These are phyloP conservation scores for Sebastes minor DNA, from an alignment of 2,797 vertebrate genomes.

Conservation along the genomic window DNA sequence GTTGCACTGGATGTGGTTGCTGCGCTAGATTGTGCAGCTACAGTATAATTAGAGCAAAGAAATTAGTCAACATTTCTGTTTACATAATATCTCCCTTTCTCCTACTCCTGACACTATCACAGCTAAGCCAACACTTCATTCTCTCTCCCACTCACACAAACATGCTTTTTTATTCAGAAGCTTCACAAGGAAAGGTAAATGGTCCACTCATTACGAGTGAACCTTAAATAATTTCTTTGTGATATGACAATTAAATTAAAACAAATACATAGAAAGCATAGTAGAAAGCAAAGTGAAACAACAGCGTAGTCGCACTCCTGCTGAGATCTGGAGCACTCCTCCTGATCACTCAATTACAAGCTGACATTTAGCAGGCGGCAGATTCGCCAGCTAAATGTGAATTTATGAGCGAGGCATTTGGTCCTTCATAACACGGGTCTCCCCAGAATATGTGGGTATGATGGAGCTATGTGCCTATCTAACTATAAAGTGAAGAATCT, in stretches of 20 bases:
- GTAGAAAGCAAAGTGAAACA: background rate
- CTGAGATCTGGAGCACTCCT: conserved; percentile 6
- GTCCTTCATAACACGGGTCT: background rate
- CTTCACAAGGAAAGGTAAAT: background rate
- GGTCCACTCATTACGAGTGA: background rate
- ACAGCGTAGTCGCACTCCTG: background rate
- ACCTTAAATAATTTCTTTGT: background rate
- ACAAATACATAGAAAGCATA: background rate
- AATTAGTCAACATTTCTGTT: conserved; percentile 25
- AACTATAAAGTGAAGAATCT: background rate
- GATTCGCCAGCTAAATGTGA: background rate
- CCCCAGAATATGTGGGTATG: background rate
- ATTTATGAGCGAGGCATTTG: background rate
- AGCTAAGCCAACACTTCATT: background rate
- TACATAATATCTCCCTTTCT: background rate
- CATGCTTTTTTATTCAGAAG: background rate
- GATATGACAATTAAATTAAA: background rate
- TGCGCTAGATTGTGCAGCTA: background rate
- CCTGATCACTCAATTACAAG: conserved; percentile 13
- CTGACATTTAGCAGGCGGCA: conserved; percentile 35
- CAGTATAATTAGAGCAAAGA: background rate
- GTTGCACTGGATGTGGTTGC: background rate
- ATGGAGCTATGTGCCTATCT: background rate
- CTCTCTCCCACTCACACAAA: background rate
- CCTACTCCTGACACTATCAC: background rate